Evolutionary conservation across 2,797 vertebrate species (phyloP), one percentile per base, ranked within the genome.

Genomic region (Gallinago stenura): DNA sequence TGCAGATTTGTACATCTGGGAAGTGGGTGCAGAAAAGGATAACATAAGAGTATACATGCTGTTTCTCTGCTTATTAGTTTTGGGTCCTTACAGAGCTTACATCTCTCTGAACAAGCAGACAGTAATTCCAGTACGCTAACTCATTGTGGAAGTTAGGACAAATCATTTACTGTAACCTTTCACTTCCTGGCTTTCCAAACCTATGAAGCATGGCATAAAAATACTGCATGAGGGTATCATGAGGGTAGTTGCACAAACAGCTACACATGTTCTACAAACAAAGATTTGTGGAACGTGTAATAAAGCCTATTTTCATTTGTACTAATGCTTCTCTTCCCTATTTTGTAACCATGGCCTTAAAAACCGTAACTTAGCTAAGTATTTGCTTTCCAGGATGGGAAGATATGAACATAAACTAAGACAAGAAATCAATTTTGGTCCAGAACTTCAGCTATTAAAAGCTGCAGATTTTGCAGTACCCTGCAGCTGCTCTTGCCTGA

Each of bases 301-400:
- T 39, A 43, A 77, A 72, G 30, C 39, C 17, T n/a, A 3, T 53
- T 35, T 35, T 43, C 50, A 31, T 19, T 39, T 48, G 58, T 12
- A 56, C 22, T 16, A 28, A 45, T 0, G 1, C n/a, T 46, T 61
- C 17, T 71, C 30, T 53, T 48, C 7, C 39, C 4, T 68, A 24
- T 18, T 68, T 72, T 50, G 25, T 30, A 54, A 68, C 16, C 14
- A 10, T 25, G 16, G 20, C 16, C 14, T 62, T 26, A 53, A 65
- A 81, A 79, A 16, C 46, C 56, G n/a, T 11, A 76, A 68, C 18
- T 43, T 68, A 51, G 20, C 21, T 30, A 65, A 53, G n/a, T 15
- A 35, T 69, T 81, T 86, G 50, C 53, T 88, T 79, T 86, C 76
- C 51, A 88, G 64, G 39, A 78, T 70, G 15, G 26, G 22, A 86